Evolutionary conservation across 2,113 vertebrate species (phyloP).

Genomic region (Argyrosomus japonicus): DNA sequence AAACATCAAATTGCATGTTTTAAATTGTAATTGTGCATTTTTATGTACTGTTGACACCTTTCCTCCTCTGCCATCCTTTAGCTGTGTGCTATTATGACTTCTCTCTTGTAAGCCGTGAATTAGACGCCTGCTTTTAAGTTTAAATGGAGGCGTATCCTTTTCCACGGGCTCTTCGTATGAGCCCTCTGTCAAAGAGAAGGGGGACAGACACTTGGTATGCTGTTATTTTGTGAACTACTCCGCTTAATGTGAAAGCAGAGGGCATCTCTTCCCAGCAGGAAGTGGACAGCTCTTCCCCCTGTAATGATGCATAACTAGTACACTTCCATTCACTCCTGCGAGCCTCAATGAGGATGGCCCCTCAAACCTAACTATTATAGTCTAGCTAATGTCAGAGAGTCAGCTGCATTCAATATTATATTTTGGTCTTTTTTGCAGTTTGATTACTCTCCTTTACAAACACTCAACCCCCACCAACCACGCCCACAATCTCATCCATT

Average conservation of each 20-base stretch:
- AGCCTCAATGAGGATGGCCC: constrained; percentile 86
- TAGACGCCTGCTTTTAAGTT: constrained; percentile 78
- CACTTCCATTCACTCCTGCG: constrained; percentile 88
- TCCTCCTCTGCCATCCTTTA: constrained; percentile 60
- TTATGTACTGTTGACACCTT: constrained; percentile 60
- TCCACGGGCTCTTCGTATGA: constrained; percentile 63
- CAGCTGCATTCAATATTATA: constrained; percentile 85
- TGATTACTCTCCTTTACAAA: constrained; percentile 75
- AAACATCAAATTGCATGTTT: constrained; percentile 73
- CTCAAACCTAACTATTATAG: constrained; percentile 91
- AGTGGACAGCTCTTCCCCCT: constrained; percentile 76
- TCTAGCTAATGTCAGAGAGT: constrained; percentile 91
- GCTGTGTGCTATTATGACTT: constrained; percentile 64
- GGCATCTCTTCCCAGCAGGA: constrained; percentile 83
- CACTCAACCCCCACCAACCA: constrained; percentile 56
- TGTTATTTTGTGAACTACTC: constrained; percentile 84
- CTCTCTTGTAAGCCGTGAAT: constrained; percentile 63
- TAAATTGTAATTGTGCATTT: constrained; percentile 71
- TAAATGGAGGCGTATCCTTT: constrained; percentile 78
- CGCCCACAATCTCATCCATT: constrained; percentile 60
- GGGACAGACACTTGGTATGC: constrained; percentile 73
- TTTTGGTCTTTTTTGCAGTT: constrained; percentile 73
- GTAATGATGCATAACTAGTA: constrained; percentile 87
- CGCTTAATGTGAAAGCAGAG: constrained; percentile 81
- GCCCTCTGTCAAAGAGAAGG: constrained; percentile 69